Base-by-base conservation (phyloP, 2,113 vertebrate species). In the Glareola pratincola region DNA sequence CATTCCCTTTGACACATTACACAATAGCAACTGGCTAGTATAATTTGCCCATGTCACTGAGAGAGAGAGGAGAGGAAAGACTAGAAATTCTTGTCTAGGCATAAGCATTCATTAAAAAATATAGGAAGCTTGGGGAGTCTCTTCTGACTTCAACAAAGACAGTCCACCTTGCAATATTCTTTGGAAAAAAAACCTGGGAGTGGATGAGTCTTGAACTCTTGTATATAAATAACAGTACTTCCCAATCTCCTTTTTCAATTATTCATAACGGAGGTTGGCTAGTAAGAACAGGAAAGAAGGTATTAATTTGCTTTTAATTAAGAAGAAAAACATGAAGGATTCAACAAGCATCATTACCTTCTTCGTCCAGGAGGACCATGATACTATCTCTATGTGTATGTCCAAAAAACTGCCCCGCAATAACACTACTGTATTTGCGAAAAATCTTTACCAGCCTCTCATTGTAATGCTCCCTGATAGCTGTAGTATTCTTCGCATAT, bases 361-460 rank as follows among this genome's bases (percentile, higher is more conserved):
- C 95, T 73, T 96, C 85, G 98, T 99, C 98, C 74, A 98, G 92
- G 90, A 99, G 98, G 78, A 99, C 97, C 99, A 99, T 99, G 88
- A 99, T 76, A 95, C 99, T 99, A 92, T 99, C 99, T 88, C 98
- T 98, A 94, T 99, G 99, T 32, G 99, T 99, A 96, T 99, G 99
- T 74, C 99, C 99, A 45, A 99, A 99, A 98, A 99, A 99, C 17
- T 99, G 99, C 26, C 99, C 99, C 1, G 78, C 97, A 66, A 99
- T 98, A 72, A 99, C 88, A 15, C 94, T 92, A 34, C 98, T 99
- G 98, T 99, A 98, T 68, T 94, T 97, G 94, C 99, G 98, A 94
- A 99, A 99, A 95, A 99, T 99, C 84, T 96, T 88, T 51, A 99
- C 97, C 92, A 99, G 97, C 78, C 96, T 98, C 94, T 99, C 98